These are phyloP conservation scores for Probosciger aterrimus DNA, from an alignment of 2,113 vertebrate genomes.

Conservation along the genomic window DNA sequence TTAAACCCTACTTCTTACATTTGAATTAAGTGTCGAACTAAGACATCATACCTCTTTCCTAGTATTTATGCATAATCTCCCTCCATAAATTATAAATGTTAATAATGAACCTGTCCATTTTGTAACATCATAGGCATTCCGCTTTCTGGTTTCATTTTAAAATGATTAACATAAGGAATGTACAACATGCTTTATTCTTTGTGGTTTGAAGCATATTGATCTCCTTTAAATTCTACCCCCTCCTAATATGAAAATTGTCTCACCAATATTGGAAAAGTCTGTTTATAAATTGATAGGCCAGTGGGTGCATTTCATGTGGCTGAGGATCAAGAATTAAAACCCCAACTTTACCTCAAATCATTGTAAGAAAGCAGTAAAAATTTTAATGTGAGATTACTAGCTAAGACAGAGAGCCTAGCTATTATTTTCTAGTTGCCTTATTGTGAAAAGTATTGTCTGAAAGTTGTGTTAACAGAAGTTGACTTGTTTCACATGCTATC, in stretches of 20 bases:
- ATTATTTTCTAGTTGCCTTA: constrained; percentile 12
- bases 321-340: background rate
- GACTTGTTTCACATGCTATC: background rate
- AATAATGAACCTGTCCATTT: background rate
- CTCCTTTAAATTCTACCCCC: background rate
- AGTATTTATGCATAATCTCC: background rate
- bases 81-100: background rate
- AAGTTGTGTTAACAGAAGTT: background rate
- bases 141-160: background rate
- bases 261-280: background rate
- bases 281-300: background rate
- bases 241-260: background rate
- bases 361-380: background rate
- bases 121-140: background rate
- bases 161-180: background rate
- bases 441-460: background rate
- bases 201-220: background rate
- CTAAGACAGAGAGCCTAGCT: background rate
- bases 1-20: background rate
- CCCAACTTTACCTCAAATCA: background rate
- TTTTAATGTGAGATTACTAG: background rate
- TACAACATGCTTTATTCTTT: background rate
- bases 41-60: background rate
- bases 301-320: background rate
- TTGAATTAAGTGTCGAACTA: constrained; percentile 11